Conservation (phyloP, 2,113 vertebrate genomes). For the Caretta caretta region DNA sequence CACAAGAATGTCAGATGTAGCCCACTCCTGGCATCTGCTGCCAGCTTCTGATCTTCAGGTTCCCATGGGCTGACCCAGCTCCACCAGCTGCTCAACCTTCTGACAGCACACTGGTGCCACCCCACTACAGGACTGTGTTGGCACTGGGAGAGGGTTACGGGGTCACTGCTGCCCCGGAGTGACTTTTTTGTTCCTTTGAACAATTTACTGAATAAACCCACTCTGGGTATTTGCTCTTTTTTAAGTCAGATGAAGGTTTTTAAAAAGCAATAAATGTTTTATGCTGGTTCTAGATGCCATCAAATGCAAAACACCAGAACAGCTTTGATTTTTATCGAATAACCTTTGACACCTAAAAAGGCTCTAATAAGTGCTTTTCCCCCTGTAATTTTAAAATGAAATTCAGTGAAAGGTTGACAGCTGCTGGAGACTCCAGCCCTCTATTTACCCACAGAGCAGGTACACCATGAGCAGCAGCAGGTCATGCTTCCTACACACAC, state of each 20-base stretch:
- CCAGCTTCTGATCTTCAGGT: neutral
- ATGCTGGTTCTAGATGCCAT: slow-evolving; percentile 67
- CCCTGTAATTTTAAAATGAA: slow-evolving; percentile 68
- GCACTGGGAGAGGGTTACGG: neutral
- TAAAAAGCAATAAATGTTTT: slow-evolving; percentile 64
- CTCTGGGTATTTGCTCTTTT: slow-evolving; percentile 54
- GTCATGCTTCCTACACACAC: neutral
- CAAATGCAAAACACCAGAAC: slow-evolving; percentile 72
- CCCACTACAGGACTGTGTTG: neutral
- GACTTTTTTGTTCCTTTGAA: neutral
- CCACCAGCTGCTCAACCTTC: neutral
- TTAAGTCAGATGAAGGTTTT: slow-evolving; percentile 61
- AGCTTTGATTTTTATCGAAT: slow-evolving; percentile 74
- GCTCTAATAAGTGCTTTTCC: slow-evolving; percentile 71
- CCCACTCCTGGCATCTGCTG: neutral
- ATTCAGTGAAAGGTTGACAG: slow-evolving; percentile 50
- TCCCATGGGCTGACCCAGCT: neutral
- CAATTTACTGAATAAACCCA: neutral
- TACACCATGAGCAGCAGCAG: neutral
- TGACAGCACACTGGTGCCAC: neutral
- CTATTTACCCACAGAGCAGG: slow-evolving; percentile 47
- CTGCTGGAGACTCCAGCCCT: slow-evolving; percentile 34
- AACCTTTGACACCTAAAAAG: slow-evolving; percentile 72
- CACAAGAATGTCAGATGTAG: neutral
- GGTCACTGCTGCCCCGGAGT: neutral